Percentiles rank a stretch among this genome's conserved stretches.
phyloP scores from a whole-genome alignment of 2,888 invertebrate genomes.

The Pecten maximus region DNA sequence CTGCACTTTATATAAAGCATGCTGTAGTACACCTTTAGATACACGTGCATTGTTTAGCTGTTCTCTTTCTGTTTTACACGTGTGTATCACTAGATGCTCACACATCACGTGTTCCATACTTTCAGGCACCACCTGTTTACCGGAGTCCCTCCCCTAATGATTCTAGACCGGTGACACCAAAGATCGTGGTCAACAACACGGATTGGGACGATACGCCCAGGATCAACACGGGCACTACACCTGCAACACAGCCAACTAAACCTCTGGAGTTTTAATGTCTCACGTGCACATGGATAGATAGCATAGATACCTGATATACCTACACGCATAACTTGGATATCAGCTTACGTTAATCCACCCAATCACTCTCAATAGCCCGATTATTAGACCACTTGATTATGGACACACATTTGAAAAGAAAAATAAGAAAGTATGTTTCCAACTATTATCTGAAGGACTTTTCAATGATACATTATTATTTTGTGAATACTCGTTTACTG shows the following conservation, averaged over 20 bases:
- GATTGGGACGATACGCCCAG: neutral
- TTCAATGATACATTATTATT: neutral
- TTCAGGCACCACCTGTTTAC: neutral
- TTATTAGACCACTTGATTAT: neutral
- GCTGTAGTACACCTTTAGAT: neutral
- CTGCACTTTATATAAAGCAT: neutral
- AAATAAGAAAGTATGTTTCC: neutral
- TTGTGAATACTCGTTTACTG: neutral
- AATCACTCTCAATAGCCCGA: neutral
- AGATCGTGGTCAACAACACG: neutral
- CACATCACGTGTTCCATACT: neutral
- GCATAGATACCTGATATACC: neutral
- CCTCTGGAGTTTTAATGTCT: neutral
- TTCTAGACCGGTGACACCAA: neutral
- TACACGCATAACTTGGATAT: neutral
- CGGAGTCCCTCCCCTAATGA: neutral
- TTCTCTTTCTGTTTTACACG: neutral
- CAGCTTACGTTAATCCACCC: neutral
- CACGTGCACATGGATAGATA: neutral
- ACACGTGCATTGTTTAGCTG: neutral
- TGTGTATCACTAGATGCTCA: neutral
- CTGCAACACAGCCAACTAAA: neutral
- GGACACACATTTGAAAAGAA: neutral
- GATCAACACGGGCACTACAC: conserved; percentile 8
- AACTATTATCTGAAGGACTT: neutral